Evolutionary conservation across 2,113 vertebrate genomes (phyloP), one percentile per base, ranked within the genome.

Genomic region (Carassius gibelio): DNA sequence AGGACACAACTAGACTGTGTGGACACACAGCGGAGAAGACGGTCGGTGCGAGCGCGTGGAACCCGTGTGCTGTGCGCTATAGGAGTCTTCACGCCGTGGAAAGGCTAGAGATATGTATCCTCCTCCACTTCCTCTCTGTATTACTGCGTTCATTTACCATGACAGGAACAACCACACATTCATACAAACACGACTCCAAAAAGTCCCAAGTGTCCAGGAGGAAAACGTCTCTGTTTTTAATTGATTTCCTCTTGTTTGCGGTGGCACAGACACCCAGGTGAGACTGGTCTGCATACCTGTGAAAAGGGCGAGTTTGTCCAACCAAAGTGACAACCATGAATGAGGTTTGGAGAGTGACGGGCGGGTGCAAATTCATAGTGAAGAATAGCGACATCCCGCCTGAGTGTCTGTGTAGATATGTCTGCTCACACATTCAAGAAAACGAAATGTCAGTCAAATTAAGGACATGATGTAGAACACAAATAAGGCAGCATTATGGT

Each of bases 401-500:
- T 9, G 30, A 13, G 45, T 66, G 71, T 84, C 75, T 61, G 75
- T 48, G 80, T 87, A 87, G 89, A 90, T 88, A 59, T 72, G 64
- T 61, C 80, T 83, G 55, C 55, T 61, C 82, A 78, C 23, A 26
- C 34, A 81, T 84, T 84, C 52, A 77, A 79, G 69, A 79, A 85
- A 83, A 55, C 23, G 1, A 1, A 26, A 79, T 23, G 69, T 82
- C 38, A 75, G 68, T 81, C 45, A 59, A 64, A 80, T 87, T 69
- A 64, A 77, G 81, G 90, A 87, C 90, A 83, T 86, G 84, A 91
- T 90, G 86, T 80, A 72, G 80, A 91, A 95, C 91, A 92, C 88
- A 85, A 95, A 96, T 98, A 98, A 99, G 97, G 98, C 97, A 98
- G 96, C 96, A 96, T 96, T 82, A 89, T 78, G 74, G 87, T 88